Evolutionary conservation across 2,888 invertebrate species (phyloP).

Genomic region (Lampropteryx suffumata): DNA sequence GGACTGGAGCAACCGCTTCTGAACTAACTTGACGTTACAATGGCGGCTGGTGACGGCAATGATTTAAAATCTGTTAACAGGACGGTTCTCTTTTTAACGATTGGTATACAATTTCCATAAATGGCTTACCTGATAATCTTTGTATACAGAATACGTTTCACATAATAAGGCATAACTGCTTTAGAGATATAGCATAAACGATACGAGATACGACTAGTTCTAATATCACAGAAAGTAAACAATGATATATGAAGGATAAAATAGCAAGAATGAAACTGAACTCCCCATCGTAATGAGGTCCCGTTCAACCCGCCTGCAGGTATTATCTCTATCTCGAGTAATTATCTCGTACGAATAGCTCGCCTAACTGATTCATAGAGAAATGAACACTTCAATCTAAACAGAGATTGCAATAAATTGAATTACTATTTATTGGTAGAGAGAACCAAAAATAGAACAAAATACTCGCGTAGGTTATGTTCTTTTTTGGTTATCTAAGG

Average conservation of each 20-base stretch:
- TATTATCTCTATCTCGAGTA: slow-evolving; percentile 60
- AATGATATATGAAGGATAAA: slow-evolving; percentile 57
- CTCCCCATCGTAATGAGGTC: slow-evolving; percentile 60
- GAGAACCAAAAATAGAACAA: too few relatives aligned
- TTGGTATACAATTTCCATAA: slow-evolving; percentile 82
- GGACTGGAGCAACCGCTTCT: slow-evolving; percentile 78
- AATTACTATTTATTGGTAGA: not conserved
- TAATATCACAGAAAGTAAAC: slow-evolving; percentile 45
- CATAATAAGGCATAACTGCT: slow-evolving; percentile 64
- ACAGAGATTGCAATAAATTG: slow-evolving; percentile 21
- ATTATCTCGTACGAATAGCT: slow-evolving; percentile 60
- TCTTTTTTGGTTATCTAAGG: too few relatives aligned
- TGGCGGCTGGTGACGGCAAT: slow-evolving; percentile 78
- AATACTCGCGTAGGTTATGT: too few relatives aligned
- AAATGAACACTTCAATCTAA: slow-evolving; percentile 32
- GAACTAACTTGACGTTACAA: slow-evolving; percentile 82
- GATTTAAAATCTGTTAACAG: slow-evolving; percentile 84
- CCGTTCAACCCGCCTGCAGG: slow-evolving; percentile 52
- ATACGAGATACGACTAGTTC: slow-evolving; percentile 35
- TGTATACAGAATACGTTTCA: slow-evolving; percentile 63
- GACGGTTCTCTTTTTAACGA: slow-evolving; percentile 82
- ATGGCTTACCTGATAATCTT: slow-evolving; percentile 76
- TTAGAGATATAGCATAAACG: too few relatives aligned
- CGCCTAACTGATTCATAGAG: slow-evolving; percentile 35
- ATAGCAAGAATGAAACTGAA: slow-evolving; percentile 57